These are phyloP conservation scores for Caenorhabditis angaria DNA, from an alignment of 2,888 invertebrate genomes.

Conservation along the genomic window DNA sequence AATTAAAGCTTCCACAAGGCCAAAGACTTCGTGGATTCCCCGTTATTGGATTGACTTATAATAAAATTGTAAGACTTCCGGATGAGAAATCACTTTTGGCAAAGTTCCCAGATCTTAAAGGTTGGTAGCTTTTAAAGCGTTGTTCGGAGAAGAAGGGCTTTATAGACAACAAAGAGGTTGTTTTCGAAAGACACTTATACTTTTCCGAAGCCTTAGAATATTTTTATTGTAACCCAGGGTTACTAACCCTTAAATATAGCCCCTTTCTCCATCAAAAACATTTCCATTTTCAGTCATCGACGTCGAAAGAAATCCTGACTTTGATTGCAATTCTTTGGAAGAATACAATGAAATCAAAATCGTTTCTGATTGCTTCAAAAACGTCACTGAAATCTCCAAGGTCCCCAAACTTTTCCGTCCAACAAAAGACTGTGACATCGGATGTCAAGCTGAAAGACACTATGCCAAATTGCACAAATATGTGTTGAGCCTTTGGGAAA, in stretches of 20 bases:
- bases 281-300: slow-evolving; percentile 56
- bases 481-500: slow-evolving; percentile 62
- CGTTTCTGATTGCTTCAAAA: slow-evolving; percentile 58
- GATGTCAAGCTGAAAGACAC: slow-evolving; percentile 58
- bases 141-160: too few species aligned
- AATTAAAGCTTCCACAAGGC: slow-evolving; percentile 54
- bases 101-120: slow-evolving; percentile 64
- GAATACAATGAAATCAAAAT: slow-evolving; percentile 55
- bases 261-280: neutral
- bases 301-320: slow-evolving; percentile 64
- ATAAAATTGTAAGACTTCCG: slow-evolving; percentile 59
- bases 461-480: slow-evolving; percentile 63
- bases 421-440: slow-evolving; percentile 58
- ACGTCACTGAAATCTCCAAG: slow-evolving; percentile 46
- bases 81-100: slow-evolving; percentile 57
- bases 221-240: too few species aligned
- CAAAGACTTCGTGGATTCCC: slow-evolving; percentile 63
- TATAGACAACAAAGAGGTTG: too few species aligned
- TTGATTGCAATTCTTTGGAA: slow-evolving; percentile 58
- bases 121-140: too few species aligned
- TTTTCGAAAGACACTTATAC: too few species aligned
- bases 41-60: slow-evolving; percentile 62
- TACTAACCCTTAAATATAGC: too few species aligned
- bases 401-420: slow-evolving; percentile 54
- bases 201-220: too few species aligned